Conservation (phyloP, 2,888 invertebrate species). For the Andrena chrysosceles region DNA sequence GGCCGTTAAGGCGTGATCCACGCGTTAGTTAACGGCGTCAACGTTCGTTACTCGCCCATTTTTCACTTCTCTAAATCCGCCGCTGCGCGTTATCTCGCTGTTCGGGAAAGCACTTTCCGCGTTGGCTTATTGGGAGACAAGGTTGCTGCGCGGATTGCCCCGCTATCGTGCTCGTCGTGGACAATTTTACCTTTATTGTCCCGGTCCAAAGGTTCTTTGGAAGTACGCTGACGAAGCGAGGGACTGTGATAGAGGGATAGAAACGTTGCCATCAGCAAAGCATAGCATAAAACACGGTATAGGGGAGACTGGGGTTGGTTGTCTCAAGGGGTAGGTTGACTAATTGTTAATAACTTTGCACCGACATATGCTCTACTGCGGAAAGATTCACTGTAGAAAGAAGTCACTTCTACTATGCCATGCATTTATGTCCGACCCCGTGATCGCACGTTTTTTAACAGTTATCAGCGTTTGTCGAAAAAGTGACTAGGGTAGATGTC, state of each 20-base stretch:
- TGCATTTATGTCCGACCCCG: too few species aligned
- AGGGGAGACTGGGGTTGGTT: too few species aligned
- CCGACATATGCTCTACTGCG: too few species aligned
- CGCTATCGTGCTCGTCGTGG: background rate
- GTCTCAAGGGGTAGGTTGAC: too few species aligned
- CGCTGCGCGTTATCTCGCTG: conserved; percentile 25
- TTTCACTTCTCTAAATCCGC: conserved; percentile 10
- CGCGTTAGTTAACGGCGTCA: conserved; percentile 56
- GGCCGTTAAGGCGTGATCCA: conserved; percentile 57
- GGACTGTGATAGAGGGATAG: background rate
- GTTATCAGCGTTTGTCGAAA: too few species aligned
- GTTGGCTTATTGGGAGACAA: background rate
- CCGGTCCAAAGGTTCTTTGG: background rate
- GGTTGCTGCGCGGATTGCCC: background rate
- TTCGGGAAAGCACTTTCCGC: conserved; percentile 40
- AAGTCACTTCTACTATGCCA: too few species aligned
- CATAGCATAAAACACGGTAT: background rate
- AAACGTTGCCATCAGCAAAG: too few species aligned
- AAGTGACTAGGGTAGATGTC: too few species aligned
- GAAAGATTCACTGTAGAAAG: too few species aligned
- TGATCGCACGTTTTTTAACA: too few species aligned
- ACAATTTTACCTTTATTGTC: conserved; percentile 12
- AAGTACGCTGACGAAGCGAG: background rate
- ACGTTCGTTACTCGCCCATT: conserved; percentile 42
- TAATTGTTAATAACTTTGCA: too few species aligned